A percentile compares a stretch with the other conserved stretches of the same genome.
These are phyloP conservation scores for Temnothorax longispinosus DNA, from an alignment of 1,140 invertebrate genomes.

Conservation along the genomic window DNA sequence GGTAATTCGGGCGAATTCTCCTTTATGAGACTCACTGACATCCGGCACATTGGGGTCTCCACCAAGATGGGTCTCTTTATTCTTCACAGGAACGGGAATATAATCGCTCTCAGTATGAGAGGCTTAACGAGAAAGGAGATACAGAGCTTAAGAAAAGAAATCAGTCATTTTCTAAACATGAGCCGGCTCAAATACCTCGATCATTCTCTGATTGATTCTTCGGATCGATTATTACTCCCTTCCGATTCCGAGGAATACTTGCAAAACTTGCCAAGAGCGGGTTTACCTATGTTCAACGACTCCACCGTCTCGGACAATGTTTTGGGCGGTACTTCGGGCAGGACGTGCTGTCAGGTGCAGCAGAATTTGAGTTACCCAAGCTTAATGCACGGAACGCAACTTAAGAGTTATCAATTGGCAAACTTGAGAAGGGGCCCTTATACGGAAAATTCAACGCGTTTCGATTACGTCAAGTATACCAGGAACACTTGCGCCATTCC, in stretches of 20 bases:
- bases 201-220: slow-evolving; percentile 43
- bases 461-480: slow-evolving; percentile 10
- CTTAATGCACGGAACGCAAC: slow-evolving; percentile 38
- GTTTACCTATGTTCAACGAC: slow-evolving; percentile 8
- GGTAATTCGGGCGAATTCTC: neutral
- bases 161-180: slow-evolving; percentile 71
- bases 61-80: slow-evolving; percentile 74
- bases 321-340: slow-evolving; percentile 1
- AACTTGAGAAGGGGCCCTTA: slow-evolving; percentile 39
- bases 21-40: slow-evolving; percentile 70
- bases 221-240: slow-evolving; percentile 53
- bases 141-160: slow-evolving; percentile 69
- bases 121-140: slow-evolving; percentile 71
- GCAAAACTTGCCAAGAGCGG: slow-evolving; percentile 23
- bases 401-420: slow-evolving; percentile 26
- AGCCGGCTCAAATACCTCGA: slow-evolving; percentile 58
- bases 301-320: slow-evolving; percentile 33
- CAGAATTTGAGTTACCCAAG: slow-evolving; percentile 62
- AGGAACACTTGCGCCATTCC: neutral
- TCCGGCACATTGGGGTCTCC: slow-evolving; percentile 74
- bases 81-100: slow-evolving; percentile 67
- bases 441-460: slow-evolving; percentile 29
- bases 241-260: slow-evolving; percentile 64
- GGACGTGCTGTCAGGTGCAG: slow-evolving; percentile 20
- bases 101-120: slow-evolving; percentile 66